These are phyloP conservation scores for Enteromius mattozi DNA, from an alignment of 2,797 vertebrate genomes.

Conservation along the genomic window DNA sequence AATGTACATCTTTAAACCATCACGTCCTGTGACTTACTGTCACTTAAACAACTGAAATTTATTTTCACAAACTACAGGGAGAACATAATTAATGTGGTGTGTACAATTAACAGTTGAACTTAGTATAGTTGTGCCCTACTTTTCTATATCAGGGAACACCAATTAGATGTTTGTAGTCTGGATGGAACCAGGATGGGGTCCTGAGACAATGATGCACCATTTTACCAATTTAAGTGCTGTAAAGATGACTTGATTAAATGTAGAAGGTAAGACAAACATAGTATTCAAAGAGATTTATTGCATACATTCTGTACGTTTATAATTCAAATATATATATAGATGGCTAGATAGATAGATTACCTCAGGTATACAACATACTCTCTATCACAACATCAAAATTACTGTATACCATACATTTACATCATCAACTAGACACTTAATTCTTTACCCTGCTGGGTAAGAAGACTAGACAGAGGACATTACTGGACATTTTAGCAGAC, in stretches of 20 bases:
- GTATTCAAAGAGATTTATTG: slow-evolving; percentile 74
- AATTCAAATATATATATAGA: slow-evolving; percentile 62
- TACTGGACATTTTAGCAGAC: slow-evolving; percentile 60
- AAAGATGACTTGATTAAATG: neutral
- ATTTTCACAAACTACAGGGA: neutral
- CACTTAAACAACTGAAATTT: neutral
- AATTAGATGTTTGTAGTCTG: neutral
- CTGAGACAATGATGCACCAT: neutral
- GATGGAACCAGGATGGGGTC: neutral
- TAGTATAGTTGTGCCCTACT: neutral
- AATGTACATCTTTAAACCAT: no score
- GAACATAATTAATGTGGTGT: neutral
- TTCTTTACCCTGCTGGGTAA: slow-evolving; percentile 55
- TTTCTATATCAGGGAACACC: neutral
- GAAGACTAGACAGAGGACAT: slow-evolving; percentile 68
- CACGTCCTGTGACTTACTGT: neutral
- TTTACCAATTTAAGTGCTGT: neutral
- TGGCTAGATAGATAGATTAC: slow-evolving; percentile 15
- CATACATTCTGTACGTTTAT: slow-evolving; percentile 69
- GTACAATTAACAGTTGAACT: neutral
- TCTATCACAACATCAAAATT: slow-evolving; percentile 57
- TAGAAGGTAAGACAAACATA: slow-evolving; percentile 42
- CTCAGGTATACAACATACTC: slow-evolving; percentile 58
- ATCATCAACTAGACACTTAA: slow-evolving; percentile 65
- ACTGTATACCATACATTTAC: slow-evolving; percentile 61